Evolutionary conservation across 2,797 vertebrate genomes (phyloP), one percentile per base, ranked within the genome.

Genomic region (Ptychadena robeensis): DNA sequence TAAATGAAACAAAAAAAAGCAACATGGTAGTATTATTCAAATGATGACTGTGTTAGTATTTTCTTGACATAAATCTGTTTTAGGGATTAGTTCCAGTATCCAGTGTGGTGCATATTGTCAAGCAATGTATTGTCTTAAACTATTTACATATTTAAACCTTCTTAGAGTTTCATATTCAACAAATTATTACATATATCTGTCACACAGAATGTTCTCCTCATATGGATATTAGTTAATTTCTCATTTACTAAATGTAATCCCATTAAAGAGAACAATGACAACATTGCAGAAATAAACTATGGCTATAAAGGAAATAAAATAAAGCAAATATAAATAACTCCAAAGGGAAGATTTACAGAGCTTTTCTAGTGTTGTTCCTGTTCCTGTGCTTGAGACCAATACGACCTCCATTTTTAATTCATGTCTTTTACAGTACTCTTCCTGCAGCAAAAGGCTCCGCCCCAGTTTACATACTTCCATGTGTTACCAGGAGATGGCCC

Each of bases 51-150:
- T 28, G 22, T 53, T 78, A 53, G 57, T 57, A 64, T 63, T 68
- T 68, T 37, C 5, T 48, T 44, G 12, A 44, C 38, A 34, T 40
- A 71, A 80, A 63, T 70, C 78, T 80, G 27, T 71, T 80, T 80
- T 61, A 38, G 53, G 78, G 78, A 80, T 80, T 72, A 80, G 78
- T 80, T 80, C 48, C 57, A 80, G 67, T 63, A 63, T 71, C 31
- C 44, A 79, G 4, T 68, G 76, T 68, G 64, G 25, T 27, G 31
- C 30, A 35, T 40, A 68, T 68, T 57, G 74, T 66, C 37, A 78
- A 53, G 34, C 64, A 78, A 53, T 48, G 30, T n/a, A 71, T 70
- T 70, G 78, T 71, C 53, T 81, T 53, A 73, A 48, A 59, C 57
- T 80, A 68, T 72, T 65, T 72, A 70, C 48, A 35, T 59, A 37